Evolutionary conservation across 2,797 vertebrate genomes (phyloP).

Genomic region (Sebastes reedi): DNA sequence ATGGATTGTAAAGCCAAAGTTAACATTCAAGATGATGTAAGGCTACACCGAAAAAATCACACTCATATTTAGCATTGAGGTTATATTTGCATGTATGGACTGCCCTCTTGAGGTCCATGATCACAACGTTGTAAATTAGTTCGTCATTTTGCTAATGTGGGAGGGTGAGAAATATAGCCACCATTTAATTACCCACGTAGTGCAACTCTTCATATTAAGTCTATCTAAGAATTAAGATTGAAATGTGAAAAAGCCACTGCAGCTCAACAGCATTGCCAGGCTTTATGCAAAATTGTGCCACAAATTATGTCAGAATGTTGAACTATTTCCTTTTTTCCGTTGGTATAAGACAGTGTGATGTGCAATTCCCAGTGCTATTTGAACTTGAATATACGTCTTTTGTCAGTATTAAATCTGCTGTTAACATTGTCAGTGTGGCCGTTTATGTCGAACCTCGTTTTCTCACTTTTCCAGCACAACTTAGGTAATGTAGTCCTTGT

Average conservation of each 20-base stretch:
- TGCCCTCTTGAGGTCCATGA: conserved; percentile 65
- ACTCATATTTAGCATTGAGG: conserved; percentile 18
- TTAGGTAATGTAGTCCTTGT: conserved; percentile 17
- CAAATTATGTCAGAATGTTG: background rate
- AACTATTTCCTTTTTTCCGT: background rate
- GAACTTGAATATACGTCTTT: background rate
- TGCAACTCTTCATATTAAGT: conserved; percentile 14
- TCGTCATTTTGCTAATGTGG: conserved; percentile 43
- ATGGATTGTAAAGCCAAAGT: background rate
- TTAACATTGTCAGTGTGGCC: conserved; percentile 19
- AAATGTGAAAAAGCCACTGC: conserved; percentile 3
- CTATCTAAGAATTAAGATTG: conserved; percentile 6
- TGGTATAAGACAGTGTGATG: background rate
- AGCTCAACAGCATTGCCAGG: conserved; percentile 5
- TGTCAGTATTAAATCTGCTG: background rate
- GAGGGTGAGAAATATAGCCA: conserved; percentile 14
- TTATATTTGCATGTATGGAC: conserved; percentile 53
- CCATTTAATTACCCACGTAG: conserved; percentile 21
- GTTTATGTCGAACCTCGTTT: conserved; percentile 4
- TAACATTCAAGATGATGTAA: conserved; percentile 12
- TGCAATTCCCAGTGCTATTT: background rate
- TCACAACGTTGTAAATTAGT: conserved; percentile 46
- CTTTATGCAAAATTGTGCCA: background rate
- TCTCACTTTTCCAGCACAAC: background rate
- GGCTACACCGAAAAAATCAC: background rate